Evolutionary conservation across 2,797 vertebrate species (phyloP).

Genomic region (Cirrhinus mrigala): DNA sequence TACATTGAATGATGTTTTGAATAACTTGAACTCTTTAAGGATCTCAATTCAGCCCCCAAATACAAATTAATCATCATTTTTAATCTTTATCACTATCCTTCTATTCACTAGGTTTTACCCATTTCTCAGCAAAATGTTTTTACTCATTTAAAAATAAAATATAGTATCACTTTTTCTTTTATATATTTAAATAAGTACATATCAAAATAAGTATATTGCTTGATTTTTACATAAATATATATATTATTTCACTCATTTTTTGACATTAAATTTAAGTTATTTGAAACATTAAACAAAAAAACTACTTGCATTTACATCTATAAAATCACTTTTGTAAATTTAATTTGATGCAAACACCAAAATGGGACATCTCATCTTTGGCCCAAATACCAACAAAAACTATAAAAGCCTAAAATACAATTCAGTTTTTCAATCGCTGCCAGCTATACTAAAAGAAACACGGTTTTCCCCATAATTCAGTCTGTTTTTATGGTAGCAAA

Average conservation of each 20-base stretch:
- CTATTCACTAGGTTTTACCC: no score
- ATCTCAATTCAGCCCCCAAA: no score
- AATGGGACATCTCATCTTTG: neutral
- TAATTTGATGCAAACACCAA: neutral
- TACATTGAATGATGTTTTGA: no score
- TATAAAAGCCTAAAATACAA: neutral
- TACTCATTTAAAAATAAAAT: no score
- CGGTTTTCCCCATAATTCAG: constrained; percentile 14
- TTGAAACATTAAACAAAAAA: neutral
- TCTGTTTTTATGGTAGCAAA: constrained; percentile 14
- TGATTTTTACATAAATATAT: neutral
- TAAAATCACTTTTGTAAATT: neutral
- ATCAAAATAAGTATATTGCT: no score
- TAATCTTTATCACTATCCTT: no score
- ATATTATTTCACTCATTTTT: no score
- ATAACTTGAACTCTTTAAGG: no score
- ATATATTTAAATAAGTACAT: no score
- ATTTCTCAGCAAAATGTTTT: no score
- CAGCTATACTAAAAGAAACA: constrained; percentile 7
- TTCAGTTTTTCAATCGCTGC: neutral
- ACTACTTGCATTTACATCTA: neutral
- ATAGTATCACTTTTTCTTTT: no score
- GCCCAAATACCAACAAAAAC: neutral
- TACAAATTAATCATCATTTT: no score
- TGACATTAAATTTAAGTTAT: neutral